These are phyloP conservation scores for Oryzias celebensis DNA, from an alignment of 2,113 vertebrate genomes.

Conservation along the genomic window DNA sequence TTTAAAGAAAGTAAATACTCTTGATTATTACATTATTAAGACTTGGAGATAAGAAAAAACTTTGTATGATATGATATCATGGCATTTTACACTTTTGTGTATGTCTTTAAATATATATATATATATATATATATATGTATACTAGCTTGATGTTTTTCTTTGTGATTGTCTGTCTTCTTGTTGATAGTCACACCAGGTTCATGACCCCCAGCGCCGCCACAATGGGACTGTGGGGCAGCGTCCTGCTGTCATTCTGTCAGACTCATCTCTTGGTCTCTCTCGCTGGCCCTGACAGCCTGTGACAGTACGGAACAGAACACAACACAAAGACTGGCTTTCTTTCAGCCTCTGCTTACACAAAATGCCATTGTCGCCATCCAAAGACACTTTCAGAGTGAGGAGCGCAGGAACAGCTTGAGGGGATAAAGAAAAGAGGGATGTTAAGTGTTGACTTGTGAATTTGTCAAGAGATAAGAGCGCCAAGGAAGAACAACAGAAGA, in stretches of 20 bases:
- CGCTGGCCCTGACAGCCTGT: conserved; percentile 57
- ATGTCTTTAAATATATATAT: neutral
- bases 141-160: conserved; percentile 3
- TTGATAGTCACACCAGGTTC: conserved; percentile 28
- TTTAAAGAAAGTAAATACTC: too few species aligned
- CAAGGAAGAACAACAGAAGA: too few species aligned
- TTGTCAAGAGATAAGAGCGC: conserved; percentile 23
- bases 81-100: neutral
- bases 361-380: conserved; percentile 62
- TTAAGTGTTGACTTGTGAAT: conserved; percentile 44
- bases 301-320: conserved; percentile 53
- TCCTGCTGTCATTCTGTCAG: conserved; percentile 51
- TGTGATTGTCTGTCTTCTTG: neutral
- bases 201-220: conserved; percentile 44
- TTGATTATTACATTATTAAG: too few species aligned
- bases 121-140: too few species aligned
- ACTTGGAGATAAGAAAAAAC: neutral
- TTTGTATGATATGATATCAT: too few species aligned
- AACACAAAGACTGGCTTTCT: conserved; percentile 59
- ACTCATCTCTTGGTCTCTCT: conserved; percentile 45
- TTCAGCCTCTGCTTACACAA: conserved; percentile 61
- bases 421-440: conserved; percentile 18
- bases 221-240: conserved; percentile 27
- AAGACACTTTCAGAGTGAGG: conserved; percentile 26
- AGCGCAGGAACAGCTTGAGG: neutral